These are phyloP conservation scores for Pteruthius melanotis DNA, from an alignment of 2,113 vertebrate species.

Conservation along the genomic window DNA sequence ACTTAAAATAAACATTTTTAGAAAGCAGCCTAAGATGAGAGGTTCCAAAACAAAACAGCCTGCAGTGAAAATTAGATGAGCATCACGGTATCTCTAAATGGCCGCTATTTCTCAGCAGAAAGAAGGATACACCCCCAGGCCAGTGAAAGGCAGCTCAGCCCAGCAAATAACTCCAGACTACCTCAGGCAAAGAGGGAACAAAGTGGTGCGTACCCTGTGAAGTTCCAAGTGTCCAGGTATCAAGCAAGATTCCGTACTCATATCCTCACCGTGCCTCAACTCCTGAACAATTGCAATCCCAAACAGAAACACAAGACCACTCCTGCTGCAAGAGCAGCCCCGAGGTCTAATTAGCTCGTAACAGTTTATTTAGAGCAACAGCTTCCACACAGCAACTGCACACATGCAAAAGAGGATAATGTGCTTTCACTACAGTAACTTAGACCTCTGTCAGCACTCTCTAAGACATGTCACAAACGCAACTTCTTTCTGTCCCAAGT, in stretches of 20 bases:
- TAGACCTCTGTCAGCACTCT: neutral
- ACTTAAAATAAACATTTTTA: neutral
- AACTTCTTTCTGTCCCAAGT: neutral
- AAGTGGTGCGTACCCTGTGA: neutral
- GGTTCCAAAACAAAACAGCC: neutral
- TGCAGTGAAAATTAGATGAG: neutral
- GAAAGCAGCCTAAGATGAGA: neutral
- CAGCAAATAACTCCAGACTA: constrained; percentile 1
- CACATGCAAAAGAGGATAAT: neutral
- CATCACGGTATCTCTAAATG: neutral
- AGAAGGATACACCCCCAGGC: neutral
- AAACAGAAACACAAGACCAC: neutral
- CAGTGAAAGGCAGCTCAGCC: neutral
- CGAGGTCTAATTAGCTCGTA: neutral
- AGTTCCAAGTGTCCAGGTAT: neutral
- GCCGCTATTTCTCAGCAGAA: neutral
- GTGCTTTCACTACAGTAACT: neutral
- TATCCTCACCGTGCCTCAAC: neutral
- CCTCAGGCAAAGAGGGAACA: neutral
- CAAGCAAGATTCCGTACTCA: neutral
- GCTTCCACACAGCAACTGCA: neutral
- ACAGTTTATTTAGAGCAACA: neutral
- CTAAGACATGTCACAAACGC: neutral
- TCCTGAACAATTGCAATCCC: neutral
- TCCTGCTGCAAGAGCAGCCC: neutral